A percentile compares a stretch with the other conserved stretches of the same genome.
Evolutionary conservation across 2,888 invertebrate genomes (phyloP).

Genomic region (Phortica magna): DNA sequence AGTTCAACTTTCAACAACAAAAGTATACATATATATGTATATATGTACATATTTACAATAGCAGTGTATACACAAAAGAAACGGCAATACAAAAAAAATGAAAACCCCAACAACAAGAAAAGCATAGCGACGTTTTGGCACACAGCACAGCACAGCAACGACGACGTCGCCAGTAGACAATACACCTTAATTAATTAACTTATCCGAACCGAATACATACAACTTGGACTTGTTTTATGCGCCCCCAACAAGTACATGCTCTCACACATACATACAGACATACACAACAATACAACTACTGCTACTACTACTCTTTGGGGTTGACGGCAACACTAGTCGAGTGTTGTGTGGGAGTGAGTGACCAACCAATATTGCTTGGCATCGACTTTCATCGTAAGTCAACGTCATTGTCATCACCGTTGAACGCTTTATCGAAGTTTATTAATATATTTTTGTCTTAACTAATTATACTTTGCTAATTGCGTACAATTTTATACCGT

Average conservation of each 20-base stretch:
- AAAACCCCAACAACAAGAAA: background rate
- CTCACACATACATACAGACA: conserved; percentile 5
- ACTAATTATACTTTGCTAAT: conserved; percentile 75
- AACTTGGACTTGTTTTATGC: background rate
- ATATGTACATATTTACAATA: too few relatives aligned
- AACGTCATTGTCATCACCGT: conserved; percentile 44
- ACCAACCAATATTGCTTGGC: background rate
- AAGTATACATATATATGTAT: too few relatives aligned
- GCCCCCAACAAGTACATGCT: too few relatives aligned
- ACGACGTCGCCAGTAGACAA: conserved; percentile 34
- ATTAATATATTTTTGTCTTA: conserved; percentile 76
- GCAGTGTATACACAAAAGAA: background rate
- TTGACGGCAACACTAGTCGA: too few relatives aligned
- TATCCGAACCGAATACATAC: conserved; percentile 28
- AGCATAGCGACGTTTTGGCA: background rate
- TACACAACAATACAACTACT: background rate
- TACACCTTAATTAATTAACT: conserved; percentile 68
- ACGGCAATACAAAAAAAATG: background rate
- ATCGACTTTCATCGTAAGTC: background rate
- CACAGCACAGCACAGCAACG: background rate
- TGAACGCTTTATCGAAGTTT: conserved; percentile 47
- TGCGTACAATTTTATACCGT: conserved; percentile 74
- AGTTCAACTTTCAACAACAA: too few relatives aligned
- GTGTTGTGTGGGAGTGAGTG: too few relatives aligned
- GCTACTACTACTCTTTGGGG: too few relatives aligned